Conservation (phyloP, 2,797 vertebrate genomes). For the Enteromius radiatus region DNA sequence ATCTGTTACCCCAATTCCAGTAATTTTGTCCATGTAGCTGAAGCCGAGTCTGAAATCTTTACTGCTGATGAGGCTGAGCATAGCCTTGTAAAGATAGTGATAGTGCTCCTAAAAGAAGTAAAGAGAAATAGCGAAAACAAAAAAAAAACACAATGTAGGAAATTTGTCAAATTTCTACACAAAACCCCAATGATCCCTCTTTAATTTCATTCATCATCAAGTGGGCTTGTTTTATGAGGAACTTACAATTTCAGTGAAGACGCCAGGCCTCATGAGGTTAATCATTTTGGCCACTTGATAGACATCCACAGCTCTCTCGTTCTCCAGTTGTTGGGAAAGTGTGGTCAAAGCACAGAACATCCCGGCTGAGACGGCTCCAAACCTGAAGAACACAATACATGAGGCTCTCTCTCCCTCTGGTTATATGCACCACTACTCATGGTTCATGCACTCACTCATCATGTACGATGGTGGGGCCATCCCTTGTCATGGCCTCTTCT, state of each 20-base stretch:
- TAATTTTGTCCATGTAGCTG: conserved; percentile 90
- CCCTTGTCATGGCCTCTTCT: conserved; percentile 97
- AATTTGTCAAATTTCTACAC: neutral
- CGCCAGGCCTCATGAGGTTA: conserved; percentile 98
- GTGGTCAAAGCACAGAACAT: conserved; percentile 95
- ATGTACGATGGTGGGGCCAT: conserved; percentile 97
- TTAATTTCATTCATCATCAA: neutral
- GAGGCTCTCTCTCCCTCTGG: neutral
- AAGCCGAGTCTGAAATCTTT: conserved; percentile 89
- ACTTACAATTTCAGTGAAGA: conserved; percentile 99
- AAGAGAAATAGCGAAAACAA: neutral
- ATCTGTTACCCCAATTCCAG: conserved; percentile 86
- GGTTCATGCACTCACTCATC: conserved; percentile 86
- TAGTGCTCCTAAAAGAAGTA: conserved; percentile 88
- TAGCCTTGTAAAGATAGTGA: conserved; percentile 99
- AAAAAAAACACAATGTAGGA: neutral
- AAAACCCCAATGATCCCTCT: neutral
- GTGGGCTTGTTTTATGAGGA: neutral
- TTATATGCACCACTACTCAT: neutral
- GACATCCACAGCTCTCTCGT: conserved; percentile 94
- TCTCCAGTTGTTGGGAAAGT: conserved; percentile 96
- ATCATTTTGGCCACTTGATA: conserved; percentile 99
- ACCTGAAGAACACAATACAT: conserved; percentile 75
- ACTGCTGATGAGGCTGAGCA: conserved; percentile 95
- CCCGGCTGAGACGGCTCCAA: conserved; percentile 93